Evolutionary conservation across 2,113 vertebrate genomes (phyloP), one percentile per base, ranked within the genome.

Genomic region (Oryzias curvinotus): DNA sequence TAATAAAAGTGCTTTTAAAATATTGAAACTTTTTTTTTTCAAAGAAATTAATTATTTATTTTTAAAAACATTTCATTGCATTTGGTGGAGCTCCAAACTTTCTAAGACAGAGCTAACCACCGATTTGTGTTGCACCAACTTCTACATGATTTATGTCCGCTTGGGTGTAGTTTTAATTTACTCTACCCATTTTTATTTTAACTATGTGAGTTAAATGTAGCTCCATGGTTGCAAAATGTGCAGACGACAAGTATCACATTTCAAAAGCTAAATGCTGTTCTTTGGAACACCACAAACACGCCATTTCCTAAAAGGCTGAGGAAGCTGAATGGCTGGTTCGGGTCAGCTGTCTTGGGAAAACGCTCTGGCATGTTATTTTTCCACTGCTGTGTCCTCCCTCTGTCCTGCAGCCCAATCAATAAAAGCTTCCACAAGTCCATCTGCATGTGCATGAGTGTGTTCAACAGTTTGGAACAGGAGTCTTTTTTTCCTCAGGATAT

Each of bases 341-440:
- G 71, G 67, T 74, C 73, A 75, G 68, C 74, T 76, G 78, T 81
- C 70, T 50, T 5, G 67, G 52, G 82, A 75, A 72, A 77, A 74
- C 65, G 73, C 65, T 77, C 76, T 75, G 78, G 63, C 71, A 72
- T 65, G 48, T 63, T 36, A 41, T 74, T 81, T 71, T 81, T 60
- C 68, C 55, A 75, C 70, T 45, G 53, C 65, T 74, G 65, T 84
- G 63, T 72, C 78, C 66, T 69, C 69, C 63, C 71, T 77, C 68
- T 72, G 63, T 81, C 77, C 74, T 72, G 69, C 57, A 73, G 65
- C 52, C 44, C 74, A 71, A 78, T 85, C 82, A 71, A 81, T 75
- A 73, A 62, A 70, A 62, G 51, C 50, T 55, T 73, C 61, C 60
- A 63, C 19, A 19, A 70, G 72, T 57, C 65, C 76, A 67, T 69